Base-by-base conservation (phyloP, 2,797 vertebrate species). In the Crax fasciolata region DNA sequence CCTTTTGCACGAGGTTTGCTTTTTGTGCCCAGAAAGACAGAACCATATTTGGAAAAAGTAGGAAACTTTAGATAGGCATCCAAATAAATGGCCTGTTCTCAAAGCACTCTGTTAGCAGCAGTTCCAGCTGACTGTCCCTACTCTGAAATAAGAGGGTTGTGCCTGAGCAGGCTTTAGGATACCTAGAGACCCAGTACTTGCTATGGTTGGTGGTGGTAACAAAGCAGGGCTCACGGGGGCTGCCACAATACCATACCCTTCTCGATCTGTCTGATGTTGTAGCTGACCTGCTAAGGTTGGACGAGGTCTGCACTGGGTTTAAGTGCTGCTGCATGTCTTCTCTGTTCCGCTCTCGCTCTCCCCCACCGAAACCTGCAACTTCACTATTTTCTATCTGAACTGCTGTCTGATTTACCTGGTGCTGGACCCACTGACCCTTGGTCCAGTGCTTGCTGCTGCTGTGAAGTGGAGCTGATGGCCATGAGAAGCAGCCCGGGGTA, bases 31-130 rank as follows among this genome's bases (percentile, higher is more conserved):
- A 65, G 63, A 76, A 88, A 73, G 59, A 10, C 27, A 91, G 68
- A 94, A 39, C 51, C 28, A 10, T 58, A 30, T 84, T 91, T 88
- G 87, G 74, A 63, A 90, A 87, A 52, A 46, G 77, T 51, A 79
- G 55, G 48, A 78, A 44, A 24, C 43, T 79, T 78, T 55, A 13
- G 46, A 28, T 12, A 68, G 76, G 13, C 66, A 35, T 81, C 62
- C 54, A 83, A 70, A 87, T 72, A 83, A 96, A 73, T 75, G 43
- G 16, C 46, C 39, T 73, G 13, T 81, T 92, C 48, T 52, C 61
- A 82, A 80, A 88, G 57, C 49, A 57, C 28, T 82, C 41, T 65
- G n/a, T 85, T 65, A 58, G 43, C 61, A 70, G 76, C 48, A 49
- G 44, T 63, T 88, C 46, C 49, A 85, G 25, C 54, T 93, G 67